Base-by-base conservation (phyloP, 2,888 invertebrate species). In the Octonoba sinensis region DNA sequence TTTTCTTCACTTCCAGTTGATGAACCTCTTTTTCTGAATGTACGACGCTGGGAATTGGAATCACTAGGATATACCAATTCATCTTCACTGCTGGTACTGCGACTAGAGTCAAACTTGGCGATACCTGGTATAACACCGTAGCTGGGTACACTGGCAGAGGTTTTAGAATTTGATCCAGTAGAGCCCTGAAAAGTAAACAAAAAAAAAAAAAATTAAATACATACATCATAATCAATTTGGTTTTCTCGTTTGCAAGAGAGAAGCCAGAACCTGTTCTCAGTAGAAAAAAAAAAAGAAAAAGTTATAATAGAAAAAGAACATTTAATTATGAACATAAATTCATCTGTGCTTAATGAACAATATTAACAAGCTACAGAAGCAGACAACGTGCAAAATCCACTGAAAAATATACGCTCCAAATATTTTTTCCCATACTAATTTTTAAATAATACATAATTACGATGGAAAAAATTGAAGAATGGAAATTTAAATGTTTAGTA, bases 1-100 rank as follows among this genome's bases (percentile, higher is more conserved):
- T 59, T 36, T 47, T 46, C 77, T 24, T 76, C 76, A 69, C 76
- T 76, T 20, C 51, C 59, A 49, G 73, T 69, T n/a, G 73, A 73
- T 54, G 73, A 79, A 11, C 75, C 75, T 46, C 66, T 51, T 24
- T 79, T 79, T 13, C 70, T 27, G 27, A 70, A 70, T 36, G 56
- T 69, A 20, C 73, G 62, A 15, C 64, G 67, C 16, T 56, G 22
- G 4, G 79, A 81, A 24, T 81, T 69, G 13, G 79, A 81, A 49
- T 81, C 79, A 15, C 64, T 69, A n/a, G 49, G 51, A n/a, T 62
- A 67, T 12, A 54, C 54, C n/a, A 64, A 81, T 8, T 56, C 71
- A 47, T 49, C 64, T 20, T 57, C 64, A 62, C 69, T 81, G 47
- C 59, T 59, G 56, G 27, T 36, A n/a, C 71, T 59, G 47, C 62